A percentile compares a stretch with the other conserved stretches of the same genome.
Conservation (phyloP, 2,888 invertebrate genomes). For the Drosophila seclusa region DNA sequence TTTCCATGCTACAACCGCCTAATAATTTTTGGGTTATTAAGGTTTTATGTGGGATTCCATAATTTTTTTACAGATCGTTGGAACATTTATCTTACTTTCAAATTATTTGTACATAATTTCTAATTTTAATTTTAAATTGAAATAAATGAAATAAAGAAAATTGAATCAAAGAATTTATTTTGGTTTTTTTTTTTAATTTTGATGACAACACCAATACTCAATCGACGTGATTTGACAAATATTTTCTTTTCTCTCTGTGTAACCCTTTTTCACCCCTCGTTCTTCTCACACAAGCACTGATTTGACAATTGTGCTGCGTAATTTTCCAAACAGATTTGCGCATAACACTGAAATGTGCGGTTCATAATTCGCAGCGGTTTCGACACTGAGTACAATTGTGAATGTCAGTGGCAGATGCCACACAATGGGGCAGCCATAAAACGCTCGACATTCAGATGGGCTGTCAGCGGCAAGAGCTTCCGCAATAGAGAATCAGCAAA, state of each 20-base stretch:
- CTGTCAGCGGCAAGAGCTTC: conserved; percentile 56
- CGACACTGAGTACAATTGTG: conserved; percentile 49
- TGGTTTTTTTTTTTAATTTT: neutral
- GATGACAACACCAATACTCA: neutral
- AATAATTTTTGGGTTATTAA: neutral
- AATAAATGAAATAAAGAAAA: neutral
- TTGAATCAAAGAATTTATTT: neutral
- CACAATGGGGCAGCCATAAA: conserved; percentile 31
- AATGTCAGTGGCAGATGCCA: conserved; percentile 61
- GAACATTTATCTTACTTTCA: neutral
- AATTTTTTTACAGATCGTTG: neutral
- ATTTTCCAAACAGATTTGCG: conserved; percentile 47
- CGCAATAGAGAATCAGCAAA: conserved; percentile 16
- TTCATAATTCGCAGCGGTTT: conserved; percentile 42
- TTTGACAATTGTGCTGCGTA: conserved; percentile 61
- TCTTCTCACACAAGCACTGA: neutral
- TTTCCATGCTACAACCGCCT: neutral
- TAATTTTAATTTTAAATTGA: neutral
- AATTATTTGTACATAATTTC: neutral
- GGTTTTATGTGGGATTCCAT: neutral
- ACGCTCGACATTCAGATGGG: conserved; percentile 30
- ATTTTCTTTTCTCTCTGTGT: neutral
- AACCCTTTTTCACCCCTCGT: neutral
- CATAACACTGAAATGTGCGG: conserved; percentile 26
- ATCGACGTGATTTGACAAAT: neutral